Conservation (phyloP, 2,888 invertebrate genomes). For the Leptopilina myrica region DNA sequence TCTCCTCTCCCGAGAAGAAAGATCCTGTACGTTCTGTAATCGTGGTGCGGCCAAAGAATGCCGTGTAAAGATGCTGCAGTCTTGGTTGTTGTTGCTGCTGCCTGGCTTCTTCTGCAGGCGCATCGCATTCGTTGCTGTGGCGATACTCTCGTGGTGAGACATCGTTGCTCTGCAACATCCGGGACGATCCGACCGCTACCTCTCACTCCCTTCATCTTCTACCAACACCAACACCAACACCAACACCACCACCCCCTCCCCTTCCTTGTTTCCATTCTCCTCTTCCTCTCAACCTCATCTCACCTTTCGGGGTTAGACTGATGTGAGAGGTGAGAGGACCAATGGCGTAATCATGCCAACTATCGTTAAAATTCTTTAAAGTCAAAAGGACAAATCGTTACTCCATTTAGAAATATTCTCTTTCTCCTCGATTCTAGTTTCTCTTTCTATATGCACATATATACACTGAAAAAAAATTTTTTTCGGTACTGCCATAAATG, state of each 20-base stretch:
- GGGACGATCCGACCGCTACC: constrained; percentile 59
- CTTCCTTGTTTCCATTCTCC: neutral
- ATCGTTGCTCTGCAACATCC: constrained; percentile 57
- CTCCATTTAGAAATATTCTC: neutral
- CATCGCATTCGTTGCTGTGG: constrained; percentile 40
- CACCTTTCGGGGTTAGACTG: constrained; percentile 44
- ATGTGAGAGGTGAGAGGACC: constrained; percentile 58
- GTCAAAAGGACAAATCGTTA: constrained; percentile 34
- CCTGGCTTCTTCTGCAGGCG: neutral
- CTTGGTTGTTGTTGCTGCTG: constrained; percentile 40
- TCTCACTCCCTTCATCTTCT: constrained; percentile 47
- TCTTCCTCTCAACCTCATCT: neutral
- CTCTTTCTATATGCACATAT: too few species aligned
- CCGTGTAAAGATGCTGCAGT: constrained; percentile 64
- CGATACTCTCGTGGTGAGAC: constrained; percentile 49
- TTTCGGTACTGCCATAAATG: too few species aligned
- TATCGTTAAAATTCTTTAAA: constrained; percentile 23
- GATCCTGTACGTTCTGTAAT: constrained; percentile 57
- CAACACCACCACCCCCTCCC: constrained; percentile 41
- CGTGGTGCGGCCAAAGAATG: constrained; percentile 63
- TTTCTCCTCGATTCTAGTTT: too few species aligned
- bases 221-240: neutral
- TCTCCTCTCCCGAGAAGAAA: constrained; percentile 52
- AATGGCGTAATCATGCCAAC: constrained; percentile 54
- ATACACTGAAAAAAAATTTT: too few species aligned